phyloP scores from a whole-genome alignment of 2,113 vertebrate genomes.

The Neodontobutis hainanensis region DNA sequence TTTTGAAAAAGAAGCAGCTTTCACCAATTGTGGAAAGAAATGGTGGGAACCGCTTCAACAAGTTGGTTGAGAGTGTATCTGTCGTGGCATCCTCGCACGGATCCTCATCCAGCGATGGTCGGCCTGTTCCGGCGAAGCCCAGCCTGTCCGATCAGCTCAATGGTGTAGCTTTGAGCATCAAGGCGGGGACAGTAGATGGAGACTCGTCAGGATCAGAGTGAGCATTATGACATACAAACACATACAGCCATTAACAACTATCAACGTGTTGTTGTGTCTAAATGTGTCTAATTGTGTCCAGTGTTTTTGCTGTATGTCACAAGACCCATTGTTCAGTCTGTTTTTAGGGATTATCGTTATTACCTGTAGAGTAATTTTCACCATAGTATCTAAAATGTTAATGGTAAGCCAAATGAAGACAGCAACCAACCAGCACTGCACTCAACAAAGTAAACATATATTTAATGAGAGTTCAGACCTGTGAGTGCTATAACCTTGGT shows the following conservation, averaged over 20 bases:
- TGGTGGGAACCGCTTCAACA: slow-evolving; percentile 79
- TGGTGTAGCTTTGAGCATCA: slow-evolving; percentile 86
- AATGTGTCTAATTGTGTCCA: not conserved
- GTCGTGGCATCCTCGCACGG: slow-evolving; percentile 75
- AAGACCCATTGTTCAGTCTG: slow-evolving; percentile 1
- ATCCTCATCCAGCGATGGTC: slow-evolving; percentile 81
- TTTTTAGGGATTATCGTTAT: slow-evolving; percentile 43
- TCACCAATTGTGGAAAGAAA: slow-evolving; percentile 86
- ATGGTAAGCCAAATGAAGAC: slow-evolving; percentile 34
- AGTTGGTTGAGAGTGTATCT: slow-evolving; percentile 64
- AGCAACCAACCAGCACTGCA: slow-evolving; percentile 18
- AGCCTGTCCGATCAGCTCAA: slow-evolving; percentile 81
- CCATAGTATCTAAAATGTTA: slow-evolving; percentile 20
- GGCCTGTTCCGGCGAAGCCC: slow-evolving; percentile 63
- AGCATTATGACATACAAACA: slow-evolving; percentile 65
- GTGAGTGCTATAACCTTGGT: not conserved
- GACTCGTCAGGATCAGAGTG: slow-evolving; percentile 96
- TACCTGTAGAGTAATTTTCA: slow-evolving; percentile 39
- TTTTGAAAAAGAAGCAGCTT: slow-evolving; percentile 88
- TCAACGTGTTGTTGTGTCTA: not conserved
- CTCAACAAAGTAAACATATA: too few species aligned
- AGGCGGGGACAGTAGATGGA: slow-evolving; percentile 85
- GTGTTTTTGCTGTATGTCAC: not conserved
- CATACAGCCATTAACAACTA: not conserved
- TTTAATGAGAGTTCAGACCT: not conserved